Base-by-base conservation (phyloP, 2,797 vertebrate species). In the Crocodylus rhombifer region DNA sequence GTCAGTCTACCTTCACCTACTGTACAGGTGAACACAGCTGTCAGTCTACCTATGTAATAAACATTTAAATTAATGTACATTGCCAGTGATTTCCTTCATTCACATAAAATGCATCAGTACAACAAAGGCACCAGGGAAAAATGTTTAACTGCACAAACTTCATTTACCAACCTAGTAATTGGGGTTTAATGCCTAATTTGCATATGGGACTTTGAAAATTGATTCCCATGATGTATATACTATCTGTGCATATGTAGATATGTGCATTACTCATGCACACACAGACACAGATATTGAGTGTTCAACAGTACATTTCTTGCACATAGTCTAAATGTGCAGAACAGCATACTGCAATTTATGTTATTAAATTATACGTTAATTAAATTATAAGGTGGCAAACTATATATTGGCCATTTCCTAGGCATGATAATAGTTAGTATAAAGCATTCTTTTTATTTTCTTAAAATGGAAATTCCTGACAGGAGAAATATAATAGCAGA, bases 61-160 rank as follows among this genome's bases (percentile, higher is more conserved):
- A 4, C 78, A 1, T 73, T 77, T 82, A 33, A 65, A 21, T 36
- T 76, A 80, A n/a, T 28, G 71, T 20, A 80, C 75, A 81, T 62
- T 91, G 42, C 13, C 28, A 71, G 56, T 84, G 76, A 86, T 91
- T 91, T 93, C 56, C 86, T 21, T 71, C 65, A 51, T 86, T 86
- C 30, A 30, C 16, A 51, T 67, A 74, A 75, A 74, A 86, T 33
- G 73, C 82, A 94, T 88, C 63, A 64, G 78, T 69, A 55, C 55
- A 91, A 82, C 81, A 87, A 63, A 4, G 67, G 76, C 2, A 5
- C 5, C 28, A 36, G 17, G 18, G 76, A 15, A 5, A 89, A 36
- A 63, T 14, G 6, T 73, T 86, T 26, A 90, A 84, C 87, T 14
- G 13, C 69, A 91, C 17, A 92, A 89, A 89, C 30, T 36, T 1